Percentiles rank a stretch among this genome's conserved stretches.
Evolutionary conservation across 92 coral and sea anemone genomes (phyloP).

Genomic region (Anthopleura xanthogrammica): DNA sequence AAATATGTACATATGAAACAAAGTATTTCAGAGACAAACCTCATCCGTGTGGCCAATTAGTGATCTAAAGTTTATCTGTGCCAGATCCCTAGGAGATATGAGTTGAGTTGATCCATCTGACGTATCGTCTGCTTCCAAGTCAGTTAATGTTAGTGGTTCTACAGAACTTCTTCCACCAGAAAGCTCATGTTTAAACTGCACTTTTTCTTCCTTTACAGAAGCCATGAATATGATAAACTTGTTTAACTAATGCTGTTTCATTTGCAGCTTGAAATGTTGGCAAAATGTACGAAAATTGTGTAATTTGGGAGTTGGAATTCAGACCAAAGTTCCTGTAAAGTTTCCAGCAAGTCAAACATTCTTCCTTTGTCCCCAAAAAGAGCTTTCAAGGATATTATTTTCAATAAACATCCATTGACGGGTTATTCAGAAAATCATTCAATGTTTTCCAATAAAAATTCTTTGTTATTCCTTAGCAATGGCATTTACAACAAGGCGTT

Average conservation of each 20-base stretch:
- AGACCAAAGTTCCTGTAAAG: neutral
- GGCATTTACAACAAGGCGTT: slow-evolving; percentile 23
- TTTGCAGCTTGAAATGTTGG: neutral
- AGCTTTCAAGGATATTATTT: neutral
- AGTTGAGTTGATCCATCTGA: slow-evolving; percentile 29
- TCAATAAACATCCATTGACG: neutral
- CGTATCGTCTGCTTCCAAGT: slow-evolving; percentile 32
- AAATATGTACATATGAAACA: neutral
- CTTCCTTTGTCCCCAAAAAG: neutral
- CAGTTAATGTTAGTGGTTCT: slow-evolving; percentile 25
- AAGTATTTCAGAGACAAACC: slow-evolving; percentile 30
- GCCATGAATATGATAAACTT: slow-evolving; percentile 4
- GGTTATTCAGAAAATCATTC: neutral
- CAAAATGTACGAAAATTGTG: neutral
- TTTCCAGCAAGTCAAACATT: neutral
- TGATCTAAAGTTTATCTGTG: slow-evolving; percentile 82
- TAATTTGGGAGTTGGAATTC: neutral
- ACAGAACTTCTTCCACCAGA: slow-evolving; percentile 3
- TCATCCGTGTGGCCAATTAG: slow-evolving; percentile 96
- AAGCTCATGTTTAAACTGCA: neutral
- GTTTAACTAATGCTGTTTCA: neutral
- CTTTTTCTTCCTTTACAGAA: slow-evolving; percentile 29
- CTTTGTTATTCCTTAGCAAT: slow-evolving; percentile 11
- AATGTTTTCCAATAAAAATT: neutral
- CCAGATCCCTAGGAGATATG: slow-evolving; percentile 76